Evolutionary conservation across 2,113 vertebrate species (phyloP).

Genomic region (Pelvicachromis taeniatus): DNA sequence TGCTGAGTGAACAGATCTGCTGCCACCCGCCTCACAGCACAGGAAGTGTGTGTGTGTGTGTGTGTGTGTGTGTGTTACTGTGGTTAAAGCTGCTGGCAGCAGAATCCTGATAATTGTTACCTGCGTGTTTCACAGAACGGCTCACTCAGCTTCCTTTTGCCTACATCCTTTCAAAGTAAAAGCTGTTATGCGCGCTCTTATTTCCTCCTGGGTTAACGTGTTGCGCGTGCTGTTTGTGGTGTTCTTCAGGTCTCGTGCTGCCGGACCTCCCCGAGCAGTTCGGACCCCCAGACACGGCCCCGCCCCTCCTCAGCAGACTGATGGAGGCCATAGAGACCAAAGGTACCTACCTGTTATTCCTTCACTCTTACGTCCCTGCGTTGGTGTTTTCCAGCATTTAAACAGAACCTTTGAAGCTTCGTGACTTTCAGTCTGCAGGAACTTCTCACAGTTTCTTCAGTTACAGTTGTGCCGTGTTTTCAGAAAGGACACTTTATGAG

Average conservation of each 20-base stretch:
- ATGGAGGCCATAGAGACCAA: slow-evolving; percentile 88
- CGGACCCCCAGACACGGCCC: slow-evolving; percentile 83
- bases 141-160: not conserved
- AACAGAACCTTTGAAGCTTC: accelerated
- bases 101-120: not conserved
- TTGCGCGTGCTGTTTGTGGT: not conserved
- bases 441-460: not conserved
- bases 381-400: not conserved
- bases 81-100: not conserved
- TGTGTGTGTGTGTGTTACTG: not conserved
- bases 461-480: not conserved
- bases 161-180: not conserved
- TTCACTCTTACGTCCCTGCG: not conserved
- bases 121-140: not conserved
- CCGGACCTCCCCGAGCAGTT: slow-evolving; percentile 90
- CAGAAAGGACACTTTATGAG: accelerated
- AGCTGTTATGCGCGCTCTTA: not conserved
- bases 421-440: not conserved
- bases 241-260: slow-evolving; percentile 73
- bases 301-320: slow-evolving; percentile 83
- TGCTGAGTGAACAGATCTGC: slow-evolving; percentile 36
- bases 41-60: slow-evolving; percentile 7
- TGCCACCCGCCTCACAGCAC: not conserved
- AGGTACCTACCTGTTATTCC: slow-evolving; percentile 69
- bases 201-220: not conserved